Evolutionary conservation across 2,113 vertebrate species (phyloP).

Genomic region (Carlito syrichta): DNA sequence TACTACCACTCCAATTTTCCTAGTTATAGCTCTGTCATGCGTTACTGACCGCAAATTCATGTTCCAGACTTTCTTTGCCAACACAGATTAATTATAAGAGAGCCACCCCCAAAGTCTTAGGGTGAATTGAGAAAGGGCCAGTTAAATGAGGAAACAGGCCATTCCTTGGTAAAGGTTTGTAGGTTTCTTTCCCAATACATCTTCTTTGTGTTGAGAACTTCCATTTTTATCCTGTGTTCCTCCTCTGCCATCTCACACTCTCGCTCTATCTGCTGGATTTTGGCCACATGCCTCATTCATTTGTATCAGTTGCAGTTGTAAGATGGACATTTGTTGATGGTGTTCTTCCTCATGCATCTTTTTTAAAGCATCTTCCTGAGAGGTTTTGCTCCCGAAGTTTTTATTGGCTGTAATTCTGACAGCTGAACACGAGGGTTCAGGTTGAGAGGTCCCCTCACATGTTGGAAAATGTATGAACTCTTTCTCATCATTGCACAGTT

Average conservation of each 20-base stretch:
- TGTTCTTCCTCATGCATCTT: slow-evolving; percentile 89
- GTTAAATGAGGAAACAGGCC: slow-evolving; percentile 88
- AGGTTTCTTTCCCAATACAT: slow-evolving; percentile 89
- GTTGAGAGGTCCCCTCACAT: slow-evolving; percentile 85
- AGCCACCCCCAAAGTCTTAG: slow-evolving; percentile 58
- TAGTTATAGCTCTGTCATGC: slow-evolving; percentile 48
- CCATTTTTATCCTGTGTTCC: slow-evolving; percentile 88
- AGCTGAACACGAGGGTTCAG: slow-evolving; percentile 84
- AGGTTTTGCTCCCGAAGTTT: slow-evolving; percentile 85
- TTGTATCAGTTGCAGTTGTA: slow-evolving; percentile 86
- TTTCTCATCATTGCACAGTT: slow-evolving; percentile 86
- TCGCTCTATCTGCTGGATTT: slow-evolving; percentile 88
- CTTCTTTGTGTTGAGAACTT: slow-evolving; percentile 90
- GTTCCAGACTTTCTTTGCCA: slow-evolving; percentile 57
- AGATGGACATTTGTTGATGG: slow-evolving; percentile 87
- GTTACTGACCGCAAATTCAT: slow-evolving; percentile 32
- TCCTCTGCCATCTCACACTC: slow-evolving; percentile 89
- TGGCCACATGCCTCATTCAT: slow-evolving; percentile 87
- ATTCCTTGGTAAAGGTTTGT: slow-evolving; percentile 87
- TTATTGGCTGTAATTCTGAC: slow-evolving; percentile 85
- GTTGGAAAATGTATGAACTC: slow-evolving; percentile 85
- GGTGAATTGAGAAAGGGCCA: slow-evolving; percentile 87
- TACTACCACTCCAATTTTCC: slow-evolving; percentile 48
- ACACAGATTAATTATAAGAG: slow-evolving; percentile 46
- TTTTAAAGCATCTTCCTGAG: slow-evolving; percentile 86